Evolutionary conservation across 1,140 invertebrate genomes (phyloP).

Genomic region (Rhopalosiphum padi): DNA sequence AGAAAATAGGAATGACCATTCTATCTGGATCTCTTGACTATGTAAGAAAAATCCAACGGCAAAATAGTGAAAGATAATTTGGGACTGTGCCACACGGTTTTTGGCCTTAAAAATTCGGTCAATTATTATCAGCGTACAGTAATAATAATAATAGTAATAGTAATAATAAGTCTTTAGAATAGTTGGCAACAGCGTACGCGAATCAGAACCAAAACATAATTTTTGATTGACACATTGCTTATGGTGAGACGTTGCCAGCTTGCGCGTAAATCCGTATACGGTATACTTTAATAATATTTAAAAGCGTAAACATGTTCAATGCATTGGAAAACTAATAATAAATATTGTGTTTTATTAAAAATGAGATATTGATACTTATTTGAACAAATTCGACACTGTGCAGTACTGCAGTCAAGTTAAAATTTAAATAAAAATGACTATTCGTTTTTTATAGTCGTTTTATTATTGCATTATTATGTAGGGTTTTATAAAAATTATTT

Average conservation of each 20-base stretch:
- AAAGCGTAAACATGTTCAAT: neutral
- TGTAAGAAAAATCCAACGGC: neutral
- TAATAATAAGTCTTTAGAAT: slow-evolving; percentile 39
- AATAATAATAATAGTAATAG: slow-evolving; percentile 46
- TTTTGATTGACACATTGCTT: slow-evolving; percentile 55
- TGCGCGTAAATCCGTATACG: neutral
- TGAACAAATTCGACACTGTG: neutral
- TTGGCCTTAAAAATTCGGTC: slow-evolving; percentile 49
- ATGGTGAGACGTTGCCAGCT: slow-evolving; percentile 52
- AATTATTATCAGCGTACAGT: slow-evolving; percentile 14
- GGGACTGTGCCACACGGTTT: slow-evolving; percentile 28
- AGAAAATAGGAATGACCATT: neutral
- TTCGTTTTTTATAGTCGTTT: neutral
- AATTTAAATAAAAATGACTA: neutral
- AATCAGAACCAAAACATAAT: slow-evolving; percentile 54
- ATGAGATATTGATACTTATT: neutral
- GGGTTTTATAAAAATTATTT: neutral
- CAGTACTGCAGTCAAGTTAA: neutral
- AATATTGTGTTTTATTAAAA: neutral
- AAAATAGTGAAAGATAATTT: slow-evolving; percentile 48
- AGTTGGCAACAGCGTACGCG: slow-evolving; percentile 45
- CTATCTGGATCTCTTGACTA: slow-evolving; percentile 14
- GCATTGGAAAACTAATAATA: neutral
- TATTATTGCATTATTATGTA: neutral
- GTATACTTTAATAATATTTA: neutral